Evolutionary conservation across 2,888 invertebrate genomes (phyloP), one percentile per base, ranked within the genome.

Genomic region (Nymphalis urticae): DNA sequence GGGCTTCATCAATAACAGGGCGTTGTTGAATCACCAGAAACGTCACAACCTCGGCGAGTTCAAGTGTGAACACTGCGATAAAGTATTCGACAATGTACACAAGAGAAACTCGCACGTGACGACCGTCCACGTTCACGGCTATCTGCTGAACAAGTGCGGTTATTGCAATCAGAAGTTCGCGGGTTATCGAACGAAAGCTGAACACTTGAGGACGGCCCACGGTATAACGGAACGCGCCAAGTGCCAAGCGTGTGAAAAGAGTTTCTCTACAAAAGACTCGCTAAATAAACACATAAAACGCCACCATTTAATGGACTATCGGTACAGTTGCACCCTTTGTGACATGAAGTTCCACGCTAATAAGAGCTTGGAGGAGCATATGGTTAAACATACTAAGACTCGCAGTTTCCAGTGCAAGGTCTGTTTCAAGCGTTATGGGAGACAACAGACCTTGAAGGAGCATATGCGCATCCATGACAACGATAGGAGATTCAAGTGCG

Each of bases 331-430:
- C 59, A 63, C 69, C 0, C 56, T 73, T 19, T 83, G 82, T 71
- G 79, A 82, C 0, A 82, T 79, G 64, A 79, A 77, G 48, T 91
- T 89, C 69, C 84, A 81, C 67, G 79, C 79, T 0, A 83, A 80
- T 59, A 80, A 80, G 19, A 81, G 82, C 62, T 75, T 91, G 53
- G 80, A 80, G 48, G 81, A 82, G 10, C 90, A 91, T 70, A 82
- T 85, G 82, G 77, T 83, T n/a, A 86, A 82, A 54, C 89, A 90
- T 69, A 85, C 84, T 0, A 81, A 80, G 10, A 77, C 79, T 10
- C 85, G 82, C 72, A 82, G 82, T 2, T 88, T 81, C 64, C 79
- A 84, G 71, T 91, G 91, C 70, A 79, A 81, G 7, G 72, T 85
- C 1, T 91, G 90, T 66, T 65, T 77, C 4, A 87, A 86, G 65